Conservation (phyloP, 2,797 vertebrate genomes). For the Mergus octosetaceus region DNA sequence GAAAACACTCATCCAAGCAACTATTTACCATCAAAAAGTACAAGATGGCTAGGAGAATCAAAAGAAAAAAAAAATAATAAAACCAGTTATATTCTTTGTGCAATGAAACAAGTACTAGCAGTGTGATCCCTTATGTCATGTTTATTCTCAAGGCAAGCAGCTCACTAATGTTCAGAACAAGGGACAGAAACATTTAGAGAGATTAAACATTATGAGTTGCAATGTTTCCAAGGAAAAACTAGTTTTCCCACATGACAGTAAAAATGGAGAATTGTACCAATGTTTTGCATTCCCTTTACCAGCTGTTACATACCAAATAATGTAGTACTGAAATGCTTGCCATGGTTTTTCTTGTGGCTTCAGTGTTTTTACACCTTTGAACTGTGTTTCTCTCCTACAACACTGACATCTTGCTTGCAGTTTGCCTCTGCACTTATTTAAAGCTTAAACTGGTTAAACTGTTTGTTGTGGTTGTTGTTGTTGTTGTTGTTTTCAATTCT, state of each 20-base stretch:
- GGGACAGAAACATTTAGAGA: neutral
- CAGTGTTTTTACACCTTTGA: neutral
- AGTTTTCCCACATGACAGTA: neutral
- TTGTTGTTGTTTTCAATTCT: neutral
- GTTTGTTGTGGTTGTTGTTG: too few relatives aligned
- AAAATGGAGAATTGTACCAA: neutral
- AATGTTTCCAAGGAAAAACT: neutral
- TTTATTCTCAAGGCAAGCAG: neutral
- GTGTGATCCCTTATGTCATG: fast-evolving
- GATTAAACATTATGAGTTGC: neutral
- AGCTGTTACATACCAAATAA: neutral
- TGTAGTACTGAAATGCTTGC: neutral
- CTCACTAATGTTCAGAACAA: neutral
- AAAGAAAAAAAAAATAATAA: neutral
- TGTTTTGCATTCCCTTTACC: neutral
- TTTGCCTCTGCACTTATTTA: neutral
- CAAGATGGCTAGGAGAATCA: neutral
- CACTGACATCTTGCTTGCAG: neutral
- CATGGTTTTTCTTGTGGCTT: neutral
- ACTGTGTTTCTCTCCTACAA: neutral
- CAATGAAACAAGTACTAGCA: neutral
- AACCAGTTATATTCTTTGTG: neutral
- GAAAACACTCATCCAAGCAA: neutral
- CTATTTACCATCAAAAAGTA: neutral
- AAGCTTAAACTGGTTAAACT: neutral